Evolutionary conservation across 2,888 invertebrate species (phyloP), one percentile per base, ranked within the genome.

Genomic region (Megamerina dolium): DNA sequence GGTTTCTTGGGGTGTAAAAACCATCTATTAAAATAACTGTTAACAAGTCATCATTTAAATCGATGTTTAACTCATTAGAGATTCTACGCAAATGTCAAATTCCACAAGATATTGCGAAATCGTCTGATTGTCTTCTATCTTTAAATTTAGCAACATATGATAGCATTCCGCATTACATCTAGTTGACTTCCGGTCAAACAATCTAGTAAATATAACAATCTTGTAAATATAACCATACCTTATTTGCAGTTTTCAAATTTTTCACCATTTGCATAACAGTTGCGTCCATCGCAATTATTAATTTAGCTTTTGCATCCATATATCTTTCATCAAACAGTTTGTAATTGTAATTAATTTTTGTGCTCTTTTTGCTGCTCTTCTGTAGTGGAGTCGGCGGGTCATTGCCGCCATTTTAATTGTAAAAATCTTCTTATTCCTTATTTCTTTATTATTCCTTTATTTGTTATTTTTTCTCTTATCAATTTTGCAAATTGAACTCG

Each of bases 121-220:
- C 2, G 9, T 19, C 26, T 49, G 27, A 17, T n/a, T 16, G 4
- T 21, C 16, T 17, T 2, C n/a, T 37, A 50, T 47, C 35, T 37
- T 41, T 6, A 50, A 34, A 21, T 46, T 47, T 9, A 49, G 14
- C n/a, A 49, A 40, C 29, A 45, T 46, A 32, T 41, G 41, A 18
- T 41, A 50, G 19, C 45, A 32, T 13, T 41, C 43, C 10, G 41
- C 40, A 26, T 51, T 45, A 18, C 45, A 39, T 10, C 43, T 27
- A 3, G 44, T 35, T 21, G 41, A 43, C 17, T 43, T 46, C 13
- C 48, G 26, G 13, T 50, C 48, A 16, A 43, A 51, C 0, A 43
- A n/a, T n/a, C n/a, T n/a, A n/a, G n/a, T n/a, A n/a, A n/a, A n/a
- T n/a, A n/a, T n/a, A n/a, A n/a, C n/a, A 45, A 14, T 45, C 35